phyloP scores from a whole-genome alignment of 2,797 vertebrate genomes.

The Lepidocolaptes lacrymiger region DNA sequence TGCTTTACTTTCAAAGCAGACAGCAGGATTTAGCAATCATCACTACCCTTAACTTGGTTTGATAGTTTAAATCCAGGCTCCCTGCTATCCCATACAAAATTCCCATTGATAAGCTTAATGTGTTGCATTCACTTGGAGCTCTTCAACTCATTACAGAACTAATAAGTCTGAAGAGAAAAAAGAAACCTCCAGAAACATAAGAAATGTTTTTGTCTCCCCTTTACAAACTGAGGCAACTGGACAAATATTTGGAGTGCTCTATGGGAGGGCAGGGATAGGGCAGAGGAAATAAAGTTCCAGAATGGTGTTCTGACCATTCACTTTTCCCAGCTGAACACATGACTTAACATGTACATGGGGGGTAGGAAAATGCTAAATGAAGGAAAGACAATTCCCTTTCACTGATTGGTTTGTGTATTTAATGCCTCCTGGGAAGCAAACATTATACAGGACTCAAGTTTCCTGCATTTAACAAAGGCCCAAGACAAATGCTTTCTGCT shows the following conservation, averaged over 20 bases:
- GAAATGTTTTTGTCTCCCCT: not conserved
- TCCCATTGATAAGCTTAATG: not conserved
- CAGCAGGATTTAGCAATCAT: not conserved
- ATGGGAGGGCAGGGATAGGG: not conserved
- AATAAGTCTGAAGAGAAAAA: not conserved
- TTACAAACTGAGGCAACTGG: not conserved
- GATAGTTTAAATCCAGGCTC: not conserved
- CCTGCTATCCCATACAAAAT: not conserved
- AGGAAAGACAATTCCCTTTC: slow-evolving; percentile 2
- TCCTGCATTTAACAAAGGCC: not conserved
- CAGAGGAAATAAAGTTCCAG: not conserved
- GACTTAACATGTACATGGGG: not conserved
- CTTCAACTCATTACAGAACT: not conserved
- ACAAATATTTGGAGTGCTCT: not conserved
- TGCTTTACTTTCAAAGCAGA: not conserved
- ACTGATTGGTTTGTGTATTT: not conserved
- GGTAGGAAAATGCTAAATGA: not conserved
- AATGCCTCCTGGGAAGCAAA: not conserved
- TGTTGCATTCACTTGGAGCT: not conserved
- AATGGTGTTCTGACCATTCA: not conserved
- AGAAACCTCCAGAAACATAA: not conserved
- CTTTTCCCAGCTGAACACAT: not conserved
- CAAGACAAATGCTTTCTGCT: not conserved
- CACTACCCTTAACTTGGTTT: not conserved
- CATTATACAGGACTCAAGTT: not conserved